Evolutionary conservation across 1,140 invertebrate genomes (phyloP).

Genomic region (Antheraea pernyi): DNA sequence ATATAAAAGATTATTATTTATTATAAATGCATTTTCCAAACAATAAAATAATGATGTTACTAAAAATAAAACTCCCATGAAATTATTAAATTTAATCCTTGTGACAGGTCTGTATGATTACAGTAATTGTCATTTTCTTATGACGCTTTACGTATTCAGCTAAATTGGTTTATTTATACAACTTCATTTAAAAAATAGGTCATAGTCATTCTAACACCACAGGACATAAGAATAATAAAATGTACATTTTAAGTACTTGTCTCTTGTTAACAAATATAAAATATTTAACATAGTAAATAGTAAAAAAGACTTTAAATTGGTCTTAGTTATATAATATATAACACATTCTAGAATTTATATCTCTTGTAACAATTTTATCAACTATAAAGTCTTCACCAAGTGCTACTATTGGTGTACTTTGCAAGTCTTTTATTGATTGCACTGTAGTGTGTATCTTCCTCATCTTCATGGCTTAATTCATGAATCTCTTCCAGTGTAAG

Average conservation of each 20-base stretch:
- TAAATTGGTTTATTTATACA: too few species aligned
- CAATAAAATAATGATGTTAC: too few species aligned
- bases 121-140: too few species aligned
- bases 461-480: conserved; percentile 63
- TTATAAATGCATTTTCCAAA: too few species aligned
- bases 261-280: not conserved
- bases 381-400: conserved; percentile 36
- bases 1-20: too few species aligned
- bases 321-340: not conserved
- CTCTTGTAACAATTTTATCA: not conserved
- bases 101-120: too few species aligned
- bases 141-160: too few species aligned
- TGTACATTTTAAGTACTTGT: not conserved
- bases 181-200: too few species aligned
- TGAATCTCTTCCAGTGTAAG: conserved; percentile 60
- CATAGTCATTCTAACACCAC: too few species aligned
- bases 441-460: conserved; percentile 50
- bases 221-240: not conserved
- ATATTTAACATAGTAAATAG: not conserved
- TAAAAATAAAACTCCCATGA: too few species aligned
- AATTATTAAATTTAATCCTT: too few species aligned
- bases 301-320: conserved; percentile 1
- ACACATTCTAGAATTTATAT: not conserved
- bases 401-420: conserved; percentile 57
- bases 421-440: conserved; percentile 42